A percentile compares a stretch with the other conserved stretches of the same genome.
Conservation (phyloP, 2,888 invertebrate genomes). For the Trachelus stipa region DNA sequence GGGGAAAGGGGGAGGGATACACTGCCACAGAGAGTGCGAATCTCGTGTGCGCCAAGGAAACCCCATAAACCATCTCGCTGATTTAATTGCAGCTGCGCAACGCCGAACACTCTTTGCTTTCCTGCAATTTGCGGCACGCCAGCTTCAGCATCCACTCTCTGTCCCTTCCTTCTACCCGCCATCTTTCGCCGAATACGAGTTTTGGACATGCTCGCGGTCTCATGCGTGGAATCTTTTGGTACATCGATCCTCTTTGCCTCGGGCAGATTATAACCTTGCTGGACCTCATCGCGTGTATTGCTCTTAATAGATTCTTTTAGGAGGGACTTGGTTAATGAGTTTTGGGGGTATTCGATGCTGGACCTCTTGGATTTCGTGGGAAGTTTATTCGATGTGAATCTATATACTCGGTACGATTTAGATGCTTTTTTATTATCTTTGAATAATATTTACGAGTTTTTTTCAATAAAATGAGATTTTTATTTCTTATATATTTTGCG, state of each 20-base stretch:
- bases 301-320: background rate
- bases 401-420: background rate
- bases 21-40: background rate
- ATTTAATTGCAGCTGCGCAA: constrained; percentile 47
- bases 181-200: background rate
- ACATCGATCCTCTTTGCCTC: background rate
- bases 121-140: constrained; percentile 31
- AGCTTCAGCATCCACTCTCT: background rate
- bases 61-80: constrained; percentile 38
- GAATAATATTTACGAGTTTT: no score
- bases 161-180: background rate
- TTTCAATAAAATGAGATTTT: background rate
- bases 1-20: no score
- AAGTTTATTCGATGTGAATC: background rate
- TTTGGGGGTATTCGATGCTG: background rate
- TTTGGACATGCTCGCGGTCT: background rate
- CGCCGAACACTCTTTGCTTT: constrained; percentile 30
- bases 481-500: background rate
- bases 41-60: constrained; percentile 25
- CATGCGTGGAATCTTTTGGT: background rate
- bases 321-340: background rate
- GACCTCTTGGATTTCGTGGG: background rate
- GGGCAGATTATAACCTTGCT: background rate
- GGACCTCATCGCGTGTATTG: background rate
- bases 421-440: no score